Conservation (phyloP, 2,113 vertebrate genomes). For the Crotalus tigris region DNA sequence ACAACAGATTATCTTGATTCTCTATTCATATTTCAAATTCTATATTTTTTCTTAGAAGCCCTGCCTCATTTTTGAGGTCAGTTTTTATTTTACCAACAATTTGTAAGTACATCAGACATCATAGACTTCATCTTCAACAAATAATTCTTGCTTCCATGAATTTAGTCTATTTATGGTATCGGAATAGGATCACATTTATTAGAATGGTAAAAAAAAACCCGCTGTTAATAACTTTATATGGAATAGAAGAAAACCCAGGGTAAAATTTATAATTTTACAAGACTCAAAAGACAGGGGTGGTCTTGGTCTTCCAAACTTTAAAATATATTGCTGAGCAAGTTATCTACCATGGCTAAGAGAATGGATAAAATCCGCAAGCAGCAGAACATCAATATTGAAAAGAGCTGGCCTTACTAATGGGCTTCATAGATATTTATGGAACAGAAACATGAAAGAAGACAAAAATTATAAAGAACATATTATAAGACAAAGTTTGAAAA, state of each 20-base stretch:
- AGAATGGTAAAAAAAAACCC: neutral
- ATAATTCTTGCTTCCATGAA: neutral
- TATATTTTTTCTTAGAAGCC: neutral
- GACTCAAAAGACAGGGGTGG: neutral
- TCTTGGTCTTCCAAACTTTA: neutral
- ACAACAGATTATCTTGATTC: neutral
- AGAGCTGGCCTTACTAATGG: neutral
- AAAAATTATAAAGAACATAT: neutral
- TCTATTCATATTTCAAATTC: neutral
- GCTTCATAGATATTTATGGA: neutral
- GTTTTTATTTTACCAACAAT: neutral
- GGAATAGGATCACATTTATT: neutral
- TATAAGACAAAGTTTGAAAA: neutral
- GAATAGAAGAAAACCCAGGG: neutral
- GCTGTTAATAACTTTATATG: neutral
- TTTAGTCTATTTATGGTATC: neutral
- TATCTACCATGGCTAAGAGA: neutral
- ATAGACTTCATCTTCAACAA: neutral
- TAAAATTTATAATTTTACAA: neutral
- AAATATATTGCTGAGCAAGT: neutral
- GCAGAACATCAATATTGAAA: neutral
- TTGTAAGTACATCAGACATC: neutral
- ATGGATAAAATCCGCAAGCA: neutral
- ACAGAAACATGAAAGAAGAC: neutral
- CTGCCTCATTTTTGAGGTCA: neutral